phyloP scores from a whole-genome alignment of 2,888 invertebrate species.

The Urechis unicinctus region DNA sequence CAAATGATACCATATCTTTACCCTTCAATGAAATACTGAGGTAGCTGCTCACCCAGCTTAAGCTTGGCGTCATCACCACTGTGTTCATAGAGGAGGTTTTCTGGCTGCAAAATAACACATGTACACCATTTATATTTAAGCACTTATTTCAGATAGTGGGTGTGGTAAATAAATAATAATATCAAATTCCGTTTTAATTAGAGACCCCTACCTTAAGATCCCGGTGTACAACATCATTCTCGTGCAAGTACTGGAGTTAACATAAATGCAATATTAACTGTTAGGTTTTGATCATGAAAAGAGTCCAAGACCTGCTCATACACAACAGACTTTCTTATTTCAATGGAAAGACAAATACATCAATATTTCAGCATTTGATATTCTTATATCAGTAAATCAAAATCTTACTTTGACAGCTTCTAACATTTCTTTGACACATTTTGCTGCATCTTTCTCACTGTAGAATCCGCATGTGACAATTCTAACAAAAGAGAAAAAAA shows the following conservation, averaged over 20 bases:
- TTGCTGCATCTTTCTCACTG: conserved; percentile 45
- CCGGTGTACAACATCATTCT: conserved; percentile 42
- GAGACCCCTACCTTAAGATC: conserved; percentile 41
- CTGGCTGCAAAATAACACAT: conserved; percentile 31
- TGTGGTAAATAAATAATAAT: background rate
- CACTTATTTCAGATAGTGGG: background rate
- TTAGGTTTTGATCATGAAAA: too few species aligned
- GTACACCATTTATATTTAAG: background rate
- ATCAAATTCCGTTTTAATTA: too few species aligned
- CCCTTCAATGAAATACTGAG: too few species aligned
- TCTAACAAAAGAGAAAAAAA: conserved; percentile 25
- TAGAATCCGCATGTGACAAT: conserved; percentile 42
- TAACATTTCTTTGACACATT: conserved; percentile 39
- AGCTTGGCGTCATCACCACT: conserved; percentile 32
- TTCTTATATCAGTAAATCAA: too few species aligned
- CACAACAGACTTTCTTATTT: too few species aligned
- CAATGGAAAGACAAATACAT: too few species aligned
- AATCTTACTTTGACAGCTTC: conserved; percentile 38
- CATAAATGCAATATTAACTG: background rate
- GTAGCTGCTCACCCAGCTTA: conserved; percentile 45
- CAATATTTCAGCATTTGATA: too few species aligned
- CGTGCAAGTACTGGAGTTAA: conserved; percentile 40
- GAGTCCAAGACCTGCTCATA: too few species aligned
- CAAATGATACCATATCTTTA: too few species aligned
- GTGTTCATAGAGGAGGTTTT: conserved; percentile 45